Evolutionary conservation across 2,797 vertebrate species (phyloP).

Genomic region (Phalanger gymnotis): DNA sequence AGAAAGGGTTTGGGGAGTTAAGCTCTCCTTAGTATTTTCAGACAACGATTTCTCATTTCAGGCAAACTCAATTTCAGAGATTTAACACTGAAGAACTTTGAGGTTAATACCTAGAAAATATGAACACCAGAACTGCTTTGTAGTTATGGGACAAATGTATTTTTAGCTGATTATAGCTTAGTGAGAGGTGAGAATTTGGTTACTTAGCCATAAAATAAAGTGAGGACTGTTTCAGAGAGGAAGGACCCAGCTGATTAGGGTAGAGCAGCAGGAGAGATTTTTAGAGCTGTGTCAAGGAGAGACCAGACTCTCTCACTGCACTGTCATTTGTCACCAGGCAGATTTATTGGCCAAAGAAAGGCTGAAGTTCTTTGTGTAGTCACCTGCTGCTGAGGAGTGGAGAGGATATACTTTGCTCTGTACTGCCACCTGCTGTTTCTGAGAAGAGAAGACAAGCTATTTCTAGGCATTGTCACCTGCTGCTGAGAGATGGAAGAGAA

Average conservation of each 20-base stretch:
- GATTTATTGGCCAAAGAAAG: not conserved
- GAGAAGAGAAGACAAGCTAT: not conserved
- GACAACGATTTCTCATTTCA: not conserved
- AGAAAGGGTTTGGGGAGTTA: not conserved
- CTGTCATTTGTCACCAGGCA: not conserved
- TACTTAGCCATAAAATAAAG: not conserved
- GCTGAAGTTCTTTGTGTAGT: not conserved
- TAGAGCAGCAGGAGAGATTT: not conserved
- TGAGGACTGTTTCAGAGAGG: not conserved
- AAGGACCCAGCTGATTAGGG: not conserved
- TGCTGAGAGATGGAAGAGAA: not conserved
- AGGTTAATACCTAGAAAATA: not conserved
- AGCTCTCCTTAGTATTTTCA: not conserved
- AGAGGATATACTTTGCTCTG: not conserved
- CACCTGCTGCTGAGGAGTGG: not conserved
- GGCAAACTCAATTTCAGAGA: not conserved
- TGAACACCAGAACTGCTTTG: not conserved
- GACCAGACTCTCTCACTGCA: not conserved
- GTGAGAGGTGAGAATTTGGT: not conserved
- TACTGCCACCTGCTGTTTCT: not conserved
- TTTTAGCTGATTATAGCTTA: not conserved
- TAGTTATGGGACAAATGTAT: not conserved
- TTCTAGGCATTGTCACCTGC: not conserved
- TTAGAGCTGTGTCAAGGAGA: not conserved
- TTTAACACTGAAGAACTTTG: not conserved